Evolutionary conservation across 2,113 vertebrate genomes (phyloP).

Genomic region (Baryphthengus martii): DNA sequence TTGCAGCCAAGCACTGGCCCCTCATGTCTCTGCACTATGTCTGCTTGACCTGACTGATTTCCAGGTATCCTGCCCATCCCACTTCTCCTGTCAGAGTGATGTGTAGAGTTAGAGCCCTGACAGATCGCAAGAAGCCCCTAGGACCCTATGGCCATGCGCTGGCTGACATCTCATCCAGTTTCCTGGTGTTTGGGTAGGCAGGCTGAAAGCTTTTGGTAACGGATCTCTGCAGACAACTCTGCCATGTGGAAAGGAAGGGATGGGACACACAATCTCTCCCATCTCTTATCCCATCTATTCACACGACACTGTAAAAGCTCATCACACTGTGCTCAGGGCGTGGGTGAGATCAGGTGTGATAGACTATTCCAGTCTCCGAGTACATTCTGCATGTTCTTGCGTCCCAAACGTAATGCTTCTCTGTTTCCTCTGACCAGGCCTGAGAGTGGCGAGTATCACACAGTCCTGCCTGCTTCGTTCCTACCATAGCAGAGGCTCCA

Average conservation of each 20-base stretch:
- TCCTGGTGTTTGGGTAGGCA: not conserved
- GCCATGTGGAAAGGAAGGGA: not conserved
- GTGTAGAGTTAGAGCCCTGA: not conserved
- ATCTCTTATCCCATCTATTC: not conserved
- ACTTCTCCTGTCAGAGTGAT: not conserved
- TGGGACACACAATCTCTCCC: not conserved
- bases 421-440: not conserved
- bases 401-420: not conserved
- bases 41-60: not conserved
- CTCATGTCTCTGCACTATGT: not conserved
- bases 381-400: not conserved
- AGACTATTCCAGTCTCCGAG: not conserved
- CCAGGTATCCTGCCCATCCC: not conserved
- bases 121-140: not conserved
- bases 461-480: not conserved
- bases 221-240: not conserved
- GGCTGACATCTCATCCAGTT: not conserved
- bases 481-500: not conserved
- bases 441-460: fast-evolving
- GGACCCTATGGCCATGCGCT: fast-evolving
- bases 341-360: not conserved
- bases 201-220: not conserved
- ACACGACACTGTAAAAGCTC: fast-evolving
- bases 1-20: not conserved
- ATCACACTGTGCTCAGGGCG: not conserved